Evolutionary conservation across 1,140 invertebrate genomes (phyloP).

Genomic region (Cecropterus lyciades): DNA sequence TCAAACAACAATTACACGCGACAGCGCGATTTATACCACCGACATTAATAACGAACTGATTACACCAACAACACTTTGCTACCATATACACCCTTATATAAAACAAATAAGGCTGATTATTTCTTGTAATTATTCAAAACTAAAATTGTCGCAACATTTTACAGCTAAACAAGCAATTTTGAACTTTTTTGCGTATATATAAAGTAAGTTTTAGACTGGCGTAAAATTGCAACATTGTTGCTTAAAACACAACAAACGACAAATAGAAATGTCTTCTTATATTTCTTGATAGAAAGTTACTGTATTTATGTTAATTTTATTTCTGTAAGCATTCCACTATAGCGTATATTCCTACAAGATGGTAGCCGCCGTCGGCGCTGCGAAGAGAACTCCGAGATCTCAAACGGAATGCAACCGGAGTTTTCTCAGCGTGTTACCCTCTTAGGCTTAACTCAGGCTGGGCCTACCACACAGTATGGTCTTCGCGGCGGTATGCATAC

Average conservation of each 20-base stretch:
- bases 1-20: slow-evolving; percentile 40
- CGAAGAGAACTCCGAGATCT: too few species aligned
- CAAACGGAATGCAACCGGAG: too few species aligned
- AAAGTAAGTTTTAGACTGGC: not conserved
- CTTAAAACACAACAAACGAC: not conserved
- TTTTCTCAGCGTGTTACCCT: too few species aligned
- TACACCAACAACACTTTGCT: slow-evolving; percentile 5
- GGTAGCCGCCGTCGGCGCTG: too few species aligned
- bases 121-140: not conserved
- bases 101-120: not conserved
- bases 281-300: not conserved
- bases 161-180: not conserved
- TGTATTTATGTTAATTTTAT: not conserved
- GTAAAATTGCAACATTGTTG: slow-evolving; percentile 11
- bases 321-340: too few species aligned
- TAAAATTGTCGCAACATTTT: slow-evolving; percentile 13
- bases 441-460: too few species aligned
- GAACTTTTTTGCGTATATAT: not conserved
- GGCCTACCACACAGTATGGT: too few species aligned
- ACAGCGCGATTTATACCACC: slow-evolving; percentile 40
- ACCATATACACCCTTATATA: not conserved
- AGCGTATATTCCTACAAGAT: too few species aligned
- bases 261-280: slow-evolving; percentile 3
- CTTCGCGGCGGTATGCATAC: too few species aligned
- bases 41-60: slow-evolving; percentile 28